phyloP scores from a whole-genome alignment of 2,113 vertebrate species.

The Colaptes auratus region DNA sequence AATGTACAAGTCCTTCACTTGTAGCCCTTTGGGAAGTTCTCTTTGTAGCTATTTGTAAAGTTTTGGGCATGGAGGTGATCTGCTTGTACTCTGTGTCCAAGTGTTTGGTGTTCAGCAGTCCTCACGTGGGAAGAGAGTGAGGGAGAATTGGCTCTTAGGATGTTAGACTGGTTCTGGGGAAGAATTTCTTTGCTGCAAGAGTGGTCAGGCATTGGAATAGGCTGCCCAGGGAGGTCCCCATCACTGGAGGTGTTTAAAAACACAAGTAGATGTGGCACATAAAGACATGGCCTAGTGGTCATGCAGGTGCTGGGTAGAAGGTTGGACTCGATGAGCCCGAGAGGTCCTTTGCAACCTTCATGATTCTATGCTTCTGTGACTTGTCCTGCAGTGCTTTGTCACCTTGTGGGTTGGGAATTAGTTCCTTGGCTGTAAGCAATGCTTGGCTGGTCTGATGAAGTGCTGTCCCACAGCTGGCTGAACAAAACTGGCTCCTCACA shows the following conservation, averaged over 20 bases:
- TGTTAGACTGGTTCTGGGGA: too few relatives aligned
- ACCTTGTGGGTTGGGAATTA: slow-evolving; percentile 19
- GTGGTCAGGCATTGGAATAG: too few relatives aligned
- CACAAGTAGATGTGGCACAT: too few relatives aligned
- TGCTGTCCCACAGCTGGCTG: slow-evolving; percentile 33
- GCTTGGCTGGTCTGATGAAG: slow-evolving; percentile 33
- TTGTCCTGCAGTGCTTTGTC: not conserved
- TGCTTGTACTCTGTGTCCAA: not conserved
- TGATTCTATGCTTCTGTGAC: too few relatives aligned
- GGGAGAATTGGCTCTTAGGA: not conserved
- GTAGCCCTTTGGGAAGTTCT: too few relatives aligned
- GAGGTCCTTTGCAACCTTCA: too few relatives aligned
- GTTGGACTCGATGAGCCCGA: too few relatives aligned
- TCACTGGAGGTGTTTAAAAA: too few relatives aligned
- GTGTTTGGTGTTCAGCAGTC: not conserved
- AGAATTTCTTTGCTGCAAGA: too few relatives aligned
- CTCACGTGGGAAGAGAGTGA: not conserved
- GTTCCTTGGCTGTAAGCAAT: slow-evolving; percentile 42
- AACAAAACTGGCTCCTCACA: slow-evolving; percentile 43
- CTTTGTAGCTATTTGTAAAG: not conserved
- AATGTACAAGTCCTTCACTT: not conserved
- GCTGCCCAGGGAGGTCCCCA: too few relatives aligned
- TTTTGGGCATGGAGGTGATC: not conserved
- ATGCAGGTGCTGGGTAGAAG: too few relatives aligned
- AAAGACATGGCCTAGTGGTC: too few relatives aligned